These are phyloP conservation scores for Caradrina kadenii DNA, from an alignment of 2,888 invertebrate species.

Conservation along the genomic window DNA sequence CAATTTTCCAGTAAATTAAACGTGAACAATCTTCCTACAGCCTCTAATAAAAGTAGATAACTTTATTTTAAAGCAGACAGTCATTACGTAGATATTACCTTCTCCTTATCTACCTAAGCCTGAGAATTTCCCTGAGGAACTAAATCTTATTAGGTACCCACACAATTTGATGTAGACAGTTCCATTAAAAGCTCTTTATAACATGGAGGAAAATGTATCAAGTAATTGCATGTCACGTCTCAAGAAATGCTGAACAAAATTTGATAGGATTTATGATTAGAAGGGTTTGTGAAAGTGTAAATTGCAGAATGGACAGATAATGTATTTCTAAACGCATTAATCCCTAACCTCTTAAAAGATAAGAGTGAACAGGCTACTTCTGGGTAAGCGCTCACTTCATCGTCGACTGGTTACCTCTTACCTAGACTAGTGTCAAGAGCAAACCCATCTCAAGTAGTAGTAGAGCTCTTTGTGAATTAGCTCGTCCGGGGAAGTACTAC, in stretches of 20 bases:
- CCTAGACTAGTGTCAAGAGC: no score
- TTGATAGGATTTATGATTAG: not conserved
- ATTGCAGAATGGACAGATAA: not conserved
- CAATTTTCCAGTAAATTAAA: conserved; percentile 1
- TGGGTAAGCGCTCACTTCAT: no score
- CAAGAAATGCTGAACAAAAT: conserved; percentile 12
- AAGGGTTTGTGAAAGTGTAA: no score
- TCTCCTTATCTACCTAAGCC: conserved; percentile 14
- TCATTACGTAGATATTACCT: conserved; percentile 2
- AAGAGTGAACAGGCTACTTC: no score
- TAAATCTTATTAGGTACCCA: conserved; percentile 23
- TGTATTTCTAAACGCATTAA: no score
- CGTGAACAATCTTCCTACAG: not conserved
- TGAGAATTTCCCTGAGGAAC: conserved; percentile 47
- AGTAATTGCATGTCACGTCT: conserved; percentile 38
- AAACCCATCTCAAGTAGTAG: no score
- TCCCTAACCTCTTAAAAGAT: no score
- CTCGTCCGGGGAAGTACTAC: no score
- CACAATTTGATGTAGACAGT: conserved; percentile 36
- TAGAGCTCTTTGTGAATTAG: no score
- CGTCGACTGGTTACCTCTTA: no score
- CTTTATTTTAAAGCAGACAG: conserved; percentile 27
- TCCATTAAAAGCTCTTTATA: conserved; percentile 29
- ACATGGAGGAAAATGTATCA: conserved; percentile 11
- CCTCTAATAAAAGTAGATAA: conserved; percentile 2